Evolutionary conservation across 2,888 invertebrate genomes (phyloP), one percentile per base, ranked within the genome.

Genomic region (Thecophora atra): DNA sequence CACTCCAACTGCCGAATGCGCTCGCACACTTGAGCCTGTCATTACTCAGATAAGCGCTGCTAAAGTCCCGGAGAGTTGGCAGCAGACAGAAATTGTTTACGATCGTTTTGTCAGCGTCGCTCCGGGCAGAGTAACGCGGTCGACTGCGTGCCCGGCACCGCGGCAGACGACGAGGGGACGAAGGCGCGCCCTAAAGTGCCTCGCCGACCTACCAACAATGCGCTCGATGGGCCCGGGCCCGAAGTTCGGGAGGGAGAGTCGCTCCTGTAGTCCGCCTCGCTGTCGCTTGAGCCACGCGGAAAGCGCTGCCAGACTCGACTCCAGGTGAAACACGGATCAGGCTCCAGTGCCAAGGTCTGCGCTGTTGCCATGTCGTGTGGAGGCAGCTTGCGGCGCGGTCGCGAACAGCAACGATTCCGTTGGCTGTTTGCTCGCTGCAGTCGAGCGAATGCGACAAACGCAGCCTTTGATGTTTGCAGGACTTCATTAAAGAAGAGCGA

Each of bases 71-170:
- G 63, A 56, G 68, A 56, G 71, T 66, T 72, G 72, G 56, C 67
- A 21, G 37, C 37, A 74, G 80, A 82, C 82, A 82, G 82, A 83
- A 84, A 83, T 84, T 84, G 84, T 83, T 83, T 83, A 84, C 84
- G 83, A 83, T 83, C 84, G 79, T 82, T 83, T 83, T 83, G 83
- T 84, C 82, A 82, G 81, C 77, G 42, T 51, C 37, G 73, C 70
- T 70, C 15, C 51, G 62, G 70, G 67, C 67, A 17, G 24, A 67
- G 56, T 54, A 54, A 56, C 37, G 56, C 42, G 67, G 58, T 58
- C 28, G 58, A 21, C 26, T 2, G 1, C 28, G 26, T 19, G 26
- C 1, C 56, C 28, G 58, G 13, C 26, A 7, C 2, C 28, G 26
- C 19, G 26, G 2, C 56, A 1, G 56, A 13, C 56, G 26, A 8